A percentile compares a stretch with the other conserved stretches of the same genome.
Conservation (phyloP, 2,113 vertebrate species). For the Zosterops lateralis region DNA sequence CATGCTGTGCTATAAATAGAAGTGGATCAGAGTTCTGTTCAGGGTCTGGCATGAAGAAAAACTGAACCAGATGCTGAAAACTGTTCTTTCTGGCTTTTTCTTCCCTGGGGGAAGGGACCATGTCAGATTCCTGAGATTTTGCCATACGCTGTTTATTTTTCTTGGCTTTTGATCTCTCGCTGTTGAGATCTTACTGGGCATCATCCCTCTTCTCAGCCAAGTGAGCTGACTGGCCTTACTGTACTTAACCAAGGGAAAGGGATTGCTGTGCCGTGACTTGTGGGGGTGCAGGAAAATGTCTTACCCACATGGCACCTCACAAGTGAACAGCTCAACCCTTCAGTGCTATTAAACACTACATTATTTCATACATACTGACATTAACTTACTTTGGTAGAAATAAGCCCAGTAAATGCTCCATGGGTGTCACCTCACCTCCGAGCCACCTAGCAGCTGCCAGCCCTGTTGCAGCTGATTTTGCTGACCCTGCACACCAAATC, state of each 20-base stretch:
- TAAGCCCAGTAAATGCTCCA: background rate
- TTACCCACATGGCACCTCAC: background rate
- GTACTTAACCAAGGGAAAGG: background rate
- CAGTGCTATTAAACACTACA: background rate
- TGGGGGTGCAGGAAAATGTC: background rate
- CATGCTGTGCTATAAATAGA: slow-evolving; percentile 53
- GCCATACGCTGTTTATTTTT: slow-evolving; percentile 49
- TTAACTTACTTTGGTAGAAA: background rate
- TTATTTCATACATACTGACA: background rate
- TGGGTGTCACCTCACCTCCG: background rate
- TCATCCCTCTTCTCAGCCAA: background rate
- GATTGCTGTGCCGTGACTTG: background rate
- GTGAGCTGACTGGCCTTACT: background rate
- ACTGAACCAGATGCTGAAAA: slow-evolving; percentile 64
- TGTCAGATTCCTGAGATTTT: slow-evolving; percentile 59
- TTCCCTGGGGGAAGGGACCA: slow-evolving; percentile 21
- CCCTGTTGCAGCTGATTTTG: background rate
- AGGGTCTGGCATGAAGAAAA: slow-evolving; percentile 46
- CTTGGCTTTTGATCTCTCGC: slow-evolving; percentile 27
- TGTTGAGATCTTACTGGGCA: background rate
- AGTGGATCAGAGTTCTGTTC: slow-evolving; percentile 43
- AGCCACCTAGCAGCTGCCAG: background rate
- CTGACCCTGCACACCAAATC: background rate
- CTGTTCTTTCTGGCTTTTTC: slow-evolving; percentile 38
- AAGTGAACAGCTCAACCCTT: background rate